These are phyloP conservation scores for Sphinx pinastri DNA, from an alignment of 2,888 invertebrate species.

Conservation along the genomic window DNA sequence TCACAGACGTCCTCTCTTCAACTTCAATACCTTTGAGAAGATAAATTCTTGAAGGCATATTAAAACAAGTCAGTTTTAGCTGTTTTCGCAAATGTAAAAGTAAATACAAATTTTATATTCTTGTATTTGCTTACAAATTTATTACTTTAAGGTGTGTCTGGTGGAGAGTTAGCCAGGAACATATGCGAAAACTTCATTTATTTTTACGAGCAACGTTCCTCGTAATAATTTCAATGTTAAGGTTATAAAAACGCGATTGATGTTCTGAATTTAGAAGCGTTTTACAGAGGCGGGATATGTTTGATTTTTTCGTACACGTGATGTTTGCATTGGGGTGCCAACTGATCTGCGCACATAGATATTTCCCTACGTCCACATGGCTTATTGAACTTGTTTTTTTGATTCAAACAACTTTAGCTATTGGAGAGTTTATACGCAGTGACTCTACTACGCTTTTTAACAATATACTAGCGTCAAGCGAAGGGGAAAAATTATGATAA, in stretches of 20 bases:
- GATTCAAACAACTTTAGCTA: not conserved
- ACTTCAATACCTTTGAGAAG: not conserved
- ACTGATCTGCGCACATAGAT: slow-evolving; percentile 18
- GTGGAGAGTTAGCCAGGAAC: slow-evolving; percentile 32
- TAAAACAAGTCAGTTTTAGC: slow-evolving; percentile 7
- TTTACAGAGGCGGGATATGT: slow-evolving; percentile 33
- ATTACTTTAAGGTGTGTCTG: slow-evolving; percentile 41
- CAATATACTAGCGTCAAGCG: too few species aligned
- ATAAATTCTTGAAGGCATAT: not conserved
- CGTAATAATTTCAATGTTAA: slow-evolving; percentile 54
- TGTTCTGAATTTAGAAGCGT: slow-evolving; percentile 49
- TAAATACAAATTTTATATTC: slow-evolving; percentile 36
- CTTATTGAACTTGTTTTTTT: not conserved
- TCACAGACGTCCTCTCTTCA: not conserved
- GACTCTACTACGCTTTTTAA: too few species aligned
- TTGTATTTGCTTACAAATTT: slow-evolving; percentile 35
- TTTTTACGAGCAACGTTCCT: slow-evolving; percentile 48
- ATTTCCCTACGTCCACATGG: not conserved
- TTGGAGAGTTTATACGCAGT: not conserved
- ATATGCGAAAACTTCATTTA: slow-evolving; percentile 40
- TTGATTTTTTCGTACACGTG: slow-evolving; percentile 31
- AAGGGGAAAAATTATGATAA: too few species aligned
- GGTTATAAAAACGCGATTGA: slow-evolving; percentile 50
- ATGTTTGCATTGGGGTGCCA: slow-evolving; percentile 32
- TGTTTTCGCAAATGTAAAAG: slow-evolving; percentile 32